Evolutionary conservation across 1,140 invertebrate species (phyloP), one percentile per base, ranked within the genome.

Genomic region (Drosophila fuyamai): DNA sequence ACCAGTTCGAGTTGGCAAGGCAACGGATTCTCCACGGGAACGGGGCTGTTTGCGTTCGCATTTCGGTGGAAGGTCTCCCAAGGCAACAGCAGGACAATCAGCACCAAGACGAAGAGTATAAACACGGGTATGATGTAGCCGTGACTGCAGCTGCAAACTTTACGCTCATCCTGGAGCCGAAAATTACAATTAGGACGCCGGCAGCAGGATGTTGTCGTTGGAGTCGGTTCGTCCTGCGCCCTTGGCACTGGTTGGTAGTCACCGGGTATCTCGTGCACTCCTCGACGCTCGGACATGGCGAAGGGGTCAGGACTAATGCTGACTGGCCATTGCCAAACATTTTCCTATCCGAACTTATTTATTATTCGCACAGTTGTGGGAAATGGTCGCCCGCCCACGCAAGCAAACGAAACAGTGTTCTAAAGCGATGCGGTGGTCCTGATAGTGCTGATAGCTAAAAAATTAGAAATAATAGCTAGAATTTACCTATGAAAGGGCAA

Each of bases 1-100:
- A 98, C 96, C 71, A 98, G 92, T 10, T 94, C 95, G 77, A 97
- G 94, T 79, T 88, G 81, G 43, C 84, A 89, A 48, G 81, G 85
- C 55, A 84, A 84, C 68, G 84, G 73, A 9, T 12, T 43, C 18
- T 74, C 80, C 43, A 88, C 77, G 16, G 59, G 41, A 32, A 53
- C 40, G 27, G 77, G 77, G 59, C 46, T 58, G 35, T 67, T 85
- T 47, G 48, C 56, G 23, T 48, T 66, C 38, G 58, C 51, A 16
- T 65, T 54, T n/a, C 59, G 48, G 47, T 89, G 74, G n/a, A 81
- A 27, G 27, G 83, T 89, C 38, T 88, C 77, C 81, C 68, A 90
- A 18, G 84, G 84, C 68, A 90, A 85, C 68, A 89, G 41, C 9
- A 89, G 77, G 8, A 89, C 81, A 61, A 90, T 78, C 51, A 89